Evolutionary conservation across 1,140 invertebrate species (phyloP).

Genomic region (Drosophila ficusphila): DNA sequence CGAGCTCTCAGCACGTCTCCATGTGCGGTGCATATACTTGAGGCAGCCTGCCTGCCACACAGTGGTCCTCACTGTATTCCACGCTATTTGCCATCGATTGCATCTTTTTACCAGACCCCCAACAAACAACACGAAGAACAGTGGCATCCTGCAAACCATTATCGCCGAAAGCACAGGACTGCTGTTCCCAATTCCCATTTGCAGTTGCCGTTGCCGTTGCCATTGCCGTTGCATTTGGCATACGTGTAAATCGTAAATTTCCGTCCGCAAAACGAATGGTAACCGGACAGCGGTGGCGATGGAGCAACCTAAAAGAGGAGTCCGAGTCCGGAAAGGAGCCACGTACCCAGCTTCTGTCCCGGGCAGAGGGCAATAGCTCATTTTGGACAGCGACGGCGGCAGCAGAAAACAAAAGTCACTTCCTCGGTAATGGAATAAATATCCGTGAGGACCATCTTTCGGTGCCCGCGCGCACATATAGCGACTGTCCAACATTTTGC

Average conservation of each 20-base stretch:
- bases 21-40: constrained; percentile 17
- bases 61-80: constrained; percentile 1
- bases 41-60: constrained; percentile 3
- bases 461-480: constrained; percentile 7
- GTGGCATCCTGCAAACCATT: constrained; percentile 47
- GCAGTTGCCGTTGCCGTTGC: constrained; percentile 61
- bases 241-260: constrained; percentile 81
- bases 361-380: constrained; percentile 37
- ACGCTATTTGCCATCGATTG: constrained; percentile 21
- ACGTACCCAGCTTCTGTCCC: not conserved
- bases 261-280: constrained; percentile 67
- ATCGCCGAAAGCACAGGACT: constrained; percentile 29
- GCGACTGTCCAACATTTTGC: constrained; percentile 43
- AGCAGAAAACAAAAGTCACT: constrained; percentile 51
- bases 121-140: constrained; percentile 37
- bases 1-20: constrained; percentile 13
- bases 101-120: constrained; percentile 23
- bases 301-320: not conserved
- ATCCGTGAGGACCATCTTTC: constrained; percentile 37
- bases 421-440: constrained; percentile 48
- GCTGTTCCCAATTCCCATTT: constrained; percentile 34
- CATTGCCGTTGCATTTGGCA: constrained; percentile 71
- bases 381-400: constrained; percentile 28
- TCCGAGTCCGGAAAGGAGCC: not conserved
- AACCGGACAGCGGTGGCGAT: constrained; percentile 26